phyloP scores from a whole-genome alignment of 92 coral and sea anemone genomes.

The Umimayanthus chanpuru region DNA sequence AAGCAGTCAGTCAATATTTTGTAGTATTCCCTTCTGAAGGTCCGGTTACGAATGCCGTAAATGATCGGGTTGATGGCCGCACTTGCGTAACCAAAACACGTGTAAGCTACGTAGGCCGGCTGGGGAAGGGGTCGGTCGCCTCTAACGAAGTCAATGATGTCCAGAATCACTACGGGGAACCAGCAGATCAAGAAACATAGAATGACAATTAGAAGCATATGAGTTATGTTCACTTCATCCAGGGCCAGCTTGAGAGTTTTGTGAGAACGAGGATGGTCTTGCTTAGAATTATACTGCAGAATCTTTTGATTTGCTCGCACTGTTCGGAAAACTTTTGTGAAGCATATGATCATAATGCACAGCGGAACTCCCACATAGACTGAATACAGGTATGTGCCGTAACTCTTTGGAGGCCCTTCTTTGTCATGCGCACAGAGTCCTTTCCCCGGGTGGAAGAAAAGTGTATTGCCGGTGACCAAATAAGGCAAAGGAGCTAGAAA shows the following conservation, averaged over 20 bases:
- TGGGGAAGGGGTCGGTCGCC: conserved; percentile 64
- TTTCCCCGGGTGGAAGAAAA: conserved; percentile 72
- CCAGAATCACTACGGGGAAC: conserved; percentile 52
- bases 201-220: conserved; percentile 62
- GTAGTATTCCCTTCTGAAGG: conserved; percentile 19
- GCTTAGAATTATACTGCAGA: neutral
- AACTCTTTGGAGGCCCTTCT: conserved; percentile 49
- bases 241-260: conserved; percentile 43
- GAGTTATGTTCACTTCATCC: conserved; percentile 66
- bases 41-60: conserved; percentile 68
- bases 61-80: conserved; percentile 34
- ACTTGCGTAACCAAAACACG: conserved; percentile 67
- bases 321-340: conserved; percentile 56
- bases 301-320: conserved; percentile 59
- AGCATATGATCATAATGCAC: conserved; percentile 53
- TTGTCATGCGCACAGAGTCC: conserved; percentile 62
- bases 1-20: conserved; percentile 46
- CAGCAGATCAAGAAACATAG: conserved; percentile 66
- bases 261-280: conserved; percentile 12
- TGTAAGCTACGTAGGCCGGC: conserved; percentile 63
- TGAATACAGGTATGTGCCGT: conserved; percentile 60
- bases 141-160: too few species aligned
- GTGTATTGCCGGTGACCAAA: conserved; percentile 50
- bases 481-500: conserved; percentile 75
- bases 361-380: conserved; percentile 63